Evolutionary conservation across 1,140 invertebrate genomes (phyloP).

Genomic region (Luehdorfia chinensis): DNA sequence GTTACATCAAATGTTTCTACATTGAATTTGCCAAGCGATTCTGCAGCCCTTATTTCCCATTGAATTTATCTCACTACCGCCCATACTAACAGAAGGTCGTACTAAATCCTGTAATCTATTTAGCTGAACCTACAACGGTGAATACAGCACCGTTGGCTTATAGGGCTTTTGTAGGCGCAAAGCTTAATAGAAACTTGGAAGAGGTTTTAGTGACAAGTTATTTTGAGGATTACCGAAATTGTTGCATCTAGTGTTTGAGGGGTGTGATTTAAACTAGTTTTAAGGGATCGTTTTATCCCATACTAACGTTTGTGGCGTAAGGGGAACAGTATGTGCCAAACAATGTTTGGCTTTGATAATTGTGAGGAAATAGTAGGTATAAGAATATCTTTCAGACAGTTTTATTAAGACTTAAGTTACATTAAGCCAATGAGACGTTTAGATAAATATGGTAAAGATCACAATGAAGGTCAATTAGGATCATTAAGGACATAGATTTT

Average conservation of each 20-base stretch:
- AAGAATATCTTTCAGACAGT: too few relatives aligned
- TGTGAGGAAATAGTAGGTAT: too few relatives aligned
- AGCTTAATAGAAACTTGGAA: conserved; percentile 59
- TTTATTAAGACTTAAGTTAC: too few relatives aligned
- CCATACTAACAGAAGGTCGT: conserved; percentile 8
- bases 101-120: conserved; percentile 42
- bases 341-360: too few relatives aligned
- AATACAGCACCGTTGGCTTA: conserved; percentile 43
- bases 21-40: not conserved
- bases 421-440: too few relatives aligned
- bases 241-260: conserved; percentile 5
- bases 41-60: conserved; percentile 1
- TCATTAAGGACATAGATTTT: too few relatives aligned
- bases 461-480: too few relatives aligned
- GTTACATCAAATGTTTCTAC: too few relatives aligned
- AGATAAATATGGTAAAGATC: too few relatives aligned
- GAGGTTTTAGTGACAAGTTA: conserved; percentile 41
- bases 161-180: conserved; percentile 36
- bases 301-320: too few relatives aligned
- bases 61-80: conserved; percentile 5
- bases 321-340: too few relatives aligned
- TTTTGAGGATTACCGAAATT: conserved; percentile 46
- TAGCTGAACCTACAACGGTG: conserved; percentile 41
- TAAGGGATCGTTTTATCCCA: not conserved
- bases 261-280: conserved; percentile 1